Evolutionary conservation across 2,797 vertebrate species (phyloP).

Genomic region (Eulemur albifrons): DNA sequence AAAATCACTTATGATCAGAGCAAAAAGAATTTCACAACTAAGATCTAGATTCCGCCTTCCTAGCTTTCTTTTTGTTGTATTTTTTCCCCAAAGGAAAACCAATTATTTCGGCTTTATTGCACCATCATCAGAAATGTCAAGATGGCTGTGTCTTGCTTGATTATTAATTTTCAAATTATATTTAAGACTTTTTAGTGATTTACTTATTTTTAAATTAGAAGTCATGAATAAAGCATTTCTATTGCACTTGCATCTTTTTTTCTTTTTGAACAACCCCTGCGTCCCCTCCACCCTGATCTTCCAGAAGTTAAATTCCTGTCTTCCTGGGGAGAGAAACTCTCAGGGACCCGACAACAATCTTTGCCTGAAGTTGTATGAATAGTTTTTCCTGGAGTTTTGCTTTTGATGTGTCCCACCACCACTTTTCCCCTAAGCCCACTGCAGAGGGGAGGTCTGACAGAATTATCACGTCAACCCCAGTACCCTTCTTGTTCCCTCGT

Average conservation of each 20-base stretch:
- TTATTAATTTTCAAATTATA: conserved; percentile 48
- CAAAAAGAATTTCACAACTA: background rate
- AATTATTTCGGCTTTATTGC: conserved; percentile 41
- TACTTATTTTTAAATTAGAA: conserved; percentile 36
- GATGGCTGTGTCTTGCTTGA: conserved; percentile 21
- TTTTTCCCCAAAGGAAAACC: background rate
- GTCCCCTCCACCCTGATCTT: background rate
- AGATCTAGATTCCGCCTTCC: background rate
- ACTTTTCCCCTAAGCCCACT: background rate
- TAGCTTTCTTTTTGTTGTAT: background rate
- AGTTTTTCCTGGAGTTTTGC: background rate
- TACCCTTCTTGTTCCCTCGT: background rate
- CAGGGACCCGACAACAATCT: background rate
- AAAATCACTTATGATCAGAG: background rate
- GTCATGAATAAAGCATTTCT: background rate
- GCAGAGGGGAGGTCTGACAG: background rate
- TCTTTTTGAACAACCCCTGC: background rate
- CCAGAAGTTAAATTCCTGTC: background rate
- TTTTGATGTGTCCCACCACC: background rate
- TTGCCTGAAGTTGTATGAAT: background rate
- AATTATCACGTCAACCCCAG: background rate
- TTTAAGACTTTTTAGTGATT: conserved; percentile 43
- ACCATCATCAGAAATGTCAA: conserved; percentile 41
- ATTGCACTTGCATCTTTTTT: background rate
- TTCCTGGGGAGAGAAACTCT: background rate